Percentiles rank a stretch among this genome's conserved stretches.
Conservation (phyloP, 1,140 invertebrate species). For the Danaus plexippus region DNA sequence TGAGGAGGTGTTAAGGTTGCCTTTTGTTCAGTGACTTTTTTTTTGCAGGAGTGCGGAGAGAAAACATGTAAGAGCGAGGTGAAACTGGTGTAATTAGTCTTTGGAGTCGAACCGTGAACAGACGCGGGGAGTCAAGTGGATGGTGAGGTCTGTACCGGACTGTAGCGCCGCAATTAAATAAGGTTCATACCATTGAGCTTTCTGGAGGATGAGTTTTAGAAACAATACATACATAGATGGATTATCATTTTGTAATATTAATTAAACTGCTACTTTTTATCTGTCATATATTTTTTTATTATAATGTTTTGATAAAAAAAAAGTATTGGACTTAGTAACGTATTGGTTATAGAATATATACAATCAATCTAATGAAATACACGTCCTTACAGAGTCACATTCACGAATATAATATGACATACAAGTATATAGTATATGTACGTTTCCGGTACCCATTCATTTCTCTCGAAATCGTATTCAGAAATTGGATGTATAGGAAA, state of each 20-base stretch:
- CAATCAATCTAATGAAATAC: conserved; percentile 2
- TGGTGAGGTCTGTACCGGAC: conserved; percentile 24
- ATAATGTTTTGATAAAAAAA: too few species aligned
- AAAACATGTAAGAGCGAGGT: conserved; percentile 38
- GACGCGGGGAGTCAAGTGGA: conserved; percentile 24
- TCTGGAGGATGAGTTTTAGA: not conserved
- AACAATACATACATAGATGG: too few species aligned
- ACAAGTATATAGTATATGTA: conserved; percentile 9
- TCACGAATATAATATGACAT: conserved; percentile 8
- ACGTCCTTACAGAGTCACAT: conserved; percentile 12
- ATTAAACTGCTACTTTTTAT: too few species aligned
- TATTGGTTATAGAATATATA: conserved; percentile 1
- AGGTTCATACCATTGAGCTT: conserved; percentile 4
- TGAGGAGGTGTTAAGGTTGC: too few species aligned
- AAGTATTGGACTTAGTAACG: not conserved
- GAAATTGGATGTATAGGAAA: conserved; percentile 31
- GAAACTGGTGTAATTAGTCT: conserved; percentile 56
- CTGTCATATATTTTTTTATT: too few species aligned
- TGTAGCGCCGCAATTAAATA: conserved; percentile 8
- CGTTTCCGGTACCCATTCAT: conserved; percentile 18
- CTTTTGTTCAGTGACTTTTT: not conserved
- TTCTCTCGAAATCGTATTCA: conserved; percentile 25
- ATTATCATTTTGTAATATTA: too few species aligned
- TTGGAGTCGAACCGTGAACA: conserved; percentile 43
- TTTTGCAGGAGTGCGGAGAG: conserved; percentile 20